Conservation (phyloP, 53 echinoderm and acorn worm species). For the Antedon mediterranea region DNA sequence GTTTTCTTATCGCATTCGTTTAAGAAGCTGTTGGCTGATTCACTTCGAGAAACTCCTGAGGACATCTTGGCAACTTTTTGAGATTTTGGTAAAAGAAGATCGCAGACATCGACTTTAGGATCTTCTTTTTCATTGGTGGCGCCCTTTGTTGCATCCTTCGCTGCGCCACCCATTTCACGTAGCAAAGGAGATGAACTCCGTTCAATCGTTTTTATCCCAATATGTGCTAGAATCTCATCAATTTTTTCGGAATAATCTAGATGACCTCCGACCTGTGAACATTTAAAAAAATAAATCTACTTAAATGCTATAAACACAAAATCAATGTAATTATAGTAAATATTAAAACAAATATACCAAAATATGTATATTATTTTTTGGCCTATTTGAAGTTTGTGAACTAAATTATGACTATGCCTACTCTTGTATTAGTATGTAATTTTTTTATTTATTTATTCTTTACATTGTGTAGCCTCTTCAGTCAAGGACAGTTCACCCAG, state of each 20-base stretch:
- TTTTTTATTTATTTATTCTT: no score
- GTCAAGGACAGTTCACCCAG: no score
- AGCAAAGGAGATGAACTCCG: neutral
- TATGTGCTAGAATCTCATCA: constrained; percentile 55
- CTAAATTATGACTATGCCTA: no score
- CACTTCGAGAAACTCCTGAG: neutral
- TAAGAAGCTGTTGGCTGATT: neutral
- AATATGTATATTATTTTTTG: no score
- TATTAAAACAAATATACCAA: no score
- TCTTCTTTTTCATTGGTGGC: neutral
- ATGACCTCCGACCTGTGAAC: constrained; percentile 67
- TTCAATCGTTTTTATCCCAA: constrained; percentile 52
- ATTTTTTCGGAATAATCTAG: constrained; percentile 89
- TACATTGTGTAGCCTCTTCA: no score
- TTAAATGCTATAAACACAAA: no score
- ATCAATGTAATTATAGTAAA: no score
- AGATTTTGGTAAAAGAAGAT: constrained; percentile 24
- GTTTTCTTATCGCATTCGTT: neutral
- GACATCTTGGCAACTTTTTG: constrained; percentile 26
- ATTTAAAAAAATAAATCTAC: no score
- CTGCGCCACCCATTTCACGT: neutral
- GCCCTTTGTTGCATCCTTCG: no score
- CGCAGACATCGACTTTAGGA: constrained; percentile 16
- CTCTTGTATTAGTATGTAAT: no score
- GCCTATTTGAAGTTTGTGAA: no score